Evolutionary conservation across 2,797 vertebrate genomes (phyloP).

Genomic region (Tamandua tetradactyla): DNA sequence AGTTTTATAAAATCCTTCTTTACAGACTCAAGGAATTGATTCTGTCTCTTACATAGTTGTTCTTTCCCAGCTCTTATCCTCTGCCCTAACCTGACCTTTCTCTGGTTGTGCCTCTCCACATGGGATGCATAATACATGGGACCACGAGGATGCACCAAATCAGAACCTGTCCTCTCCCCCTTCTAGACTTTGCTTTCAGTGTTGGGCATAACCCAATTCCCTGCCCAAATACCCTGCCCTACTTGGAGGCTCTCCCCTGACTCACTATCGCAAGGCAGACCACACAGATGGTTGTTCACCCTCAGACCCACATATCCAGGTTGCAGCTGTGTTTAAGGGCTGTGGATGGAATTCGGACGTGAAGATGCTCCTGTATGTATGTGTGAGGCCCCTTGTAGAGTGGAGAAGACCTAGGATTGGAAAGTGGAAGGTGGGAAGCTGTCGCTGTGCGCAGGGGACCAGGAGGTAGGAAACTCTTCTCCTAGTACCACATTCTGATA

Average conservation of each 20-base stretch:
- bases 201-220: not conserved
- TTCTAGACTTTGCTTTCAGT: not conserved
- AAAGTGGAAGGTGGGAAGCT: not conserved
- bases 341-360: too few species aligned
- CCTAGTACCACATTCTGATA: not conserved
- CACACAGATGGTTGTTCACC: too few species aligned
- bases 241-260: not conserved
- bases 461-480: not conserved
- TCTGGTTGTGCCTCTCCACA: not conserved
- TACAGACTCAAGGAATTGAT: not conserved
- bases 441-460: not conserved
- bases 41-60: not conserved
- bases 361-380: too few species aligned
- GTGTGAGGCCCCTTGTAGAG: too few species aligned
- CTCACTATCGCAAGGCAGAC: rapidly evolving
- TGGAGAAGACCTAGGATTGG: not conserved
- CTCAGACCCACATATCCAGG: too few species aligned
- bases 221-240: not conserved
- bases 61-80: too few species aligned
- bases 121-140: not conserved
- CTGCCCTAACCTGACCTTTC: not conserved
- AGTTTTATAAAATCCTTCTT: too few species aligned
- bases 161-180: not conserved
- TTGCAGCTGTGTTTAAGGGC: too few species aligned
- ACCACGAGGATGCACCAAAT: not conserved